These are phyloP conservation scores for Chelon labrosus DNA, from an alignment of 2,797 vertebrate genomes.

Conservation along the genomic window DNA sequence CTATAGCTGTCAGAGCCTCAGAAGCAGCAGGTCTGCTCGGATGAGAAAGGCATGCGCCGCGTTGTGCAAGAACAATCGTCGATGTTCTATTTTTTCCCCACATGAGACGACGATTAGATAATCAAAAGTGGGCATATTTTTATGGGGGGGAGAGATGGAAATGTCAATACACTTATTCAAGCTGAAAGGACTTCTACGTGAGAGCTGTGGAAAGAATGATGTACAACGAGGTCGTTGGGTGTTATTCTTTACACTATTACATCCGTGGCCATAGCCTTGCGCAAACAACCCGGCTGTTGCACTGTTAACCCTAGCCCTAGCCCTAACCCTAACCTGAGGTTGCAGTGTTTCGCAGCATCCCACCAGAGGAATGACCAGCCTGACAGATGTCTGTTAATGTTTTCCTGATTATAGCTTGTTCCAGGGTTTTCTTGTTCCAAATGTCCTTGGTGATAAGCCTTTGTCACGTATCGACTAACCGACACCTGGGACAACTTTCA, in stretches of 20 bases:
- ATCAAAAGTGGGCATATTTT: slow-evolving; percentile 58
- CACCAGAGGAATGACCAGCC: slow-evolving; percentile 32
- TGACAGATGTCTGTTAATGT: slow-evolving; percentile 71
- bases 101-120: slow-evolving; percentile 57
- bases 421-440: slow-evolving; percentile 38
- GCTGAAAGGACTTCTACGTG: slow-evolving; percentile 41
- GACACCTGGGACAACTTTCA: slow-evolving; percentile 54
- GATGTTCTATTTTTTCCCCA: slow-evolving; percentile 54
- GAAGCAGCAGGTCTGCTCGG: slow-evolving; percentile 21
- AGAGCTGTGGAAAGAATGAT: slow-evolving; percentile 1
- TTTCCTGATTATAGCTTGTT: slow-evolving; percentile 65
- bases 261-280: slow-evolving; percentile 12
- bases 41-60: slow-evolving; percentile 12
- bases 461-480: slow-evolving; percentile 53
- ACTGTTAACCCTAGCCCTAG: too few species aligned
- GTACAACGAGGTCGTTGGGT: slow-evolving; percentile 1
- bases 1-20: slow-evolving; percentile 36
- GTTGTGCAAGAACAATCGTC: slow-evolving; percentile 38
- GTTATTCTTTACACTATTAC: slow-evolving; percentile 22
- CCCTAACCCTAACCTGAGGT: slow-evolving; percentile 1
- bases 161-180: slow-evolving; percentile 46
- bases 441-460: slow-evolving; percentile 58
- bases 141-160: slow-evolving; percentile 41
- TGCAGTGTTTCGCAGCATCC: slow-evolving; percentile 34
- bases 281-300: slow-evolving; percentile 31